Base-by-base conservation (phyloP, 2,888 invertebrate genomes). In the Hydroisotoma schaefferi region DNA sequence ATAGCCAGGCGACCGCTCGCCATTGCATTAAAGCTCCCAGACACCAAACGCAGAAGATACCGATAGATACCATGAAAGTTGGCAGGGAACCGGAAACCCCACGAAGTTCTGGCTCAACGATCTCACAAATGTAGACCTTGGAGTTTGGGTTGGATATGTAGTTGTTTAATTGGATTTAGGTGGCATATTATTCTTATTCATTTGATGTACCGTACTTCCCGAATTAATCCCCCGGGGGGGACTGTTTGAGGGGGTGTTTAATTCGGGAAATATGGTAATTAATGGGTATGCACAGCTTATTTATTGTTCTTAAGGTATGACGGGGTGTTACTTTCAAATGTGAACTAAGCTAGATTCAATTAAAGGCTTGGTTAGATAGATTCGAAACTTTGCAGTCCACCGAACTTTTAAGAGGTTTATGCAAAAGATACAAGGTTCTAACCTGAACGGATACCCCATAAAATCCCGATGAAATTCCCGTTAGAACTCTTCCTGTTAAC, bases 61-160 rank as follows among this genome's bases (percentile, higher is more conserved):
- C 72, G 8, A 70, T 53, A 10, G 61, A 55, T 10, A 72, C 72
- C 72, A 71, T 72, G 8, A 71, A 59, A 1, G 69, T 66, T 22
- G 72, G 72, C 2, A 71, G 56, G n/a, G 71, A 67, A 2, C 72
- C 72, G 1, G 65, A 63, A 12, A 65, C 67, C 20, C 71, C 70
- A 29, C 72, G 33, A 10, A 72, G 52, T 37, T 62, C 57, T 0
- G 71, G 68, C n/a, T 70, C 69, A 2, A 66, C 68, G 22, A 72
- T 69, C 57, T 72, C 72, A 44, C 71, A 71, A 20, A 72, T 63
- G 43, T 72, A 72, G 27, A 72, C 72, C 69, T 71, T 22, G n/a
- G n/a, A n/a, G n/a, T n/a, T n/a, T n/a, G n/a, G n/a, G n/a, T n/a
- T n/a, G n/a, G n/a, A n/a, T n/a, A n/a, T 26, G n/a, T 43, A 43